Percentiles rank a stretch among this genome's conserved stretches.
Evolutionary conservation across 2,797 vertebrate species (phyloP).

Genomic region (Toxotes lorentzi): DNA sequence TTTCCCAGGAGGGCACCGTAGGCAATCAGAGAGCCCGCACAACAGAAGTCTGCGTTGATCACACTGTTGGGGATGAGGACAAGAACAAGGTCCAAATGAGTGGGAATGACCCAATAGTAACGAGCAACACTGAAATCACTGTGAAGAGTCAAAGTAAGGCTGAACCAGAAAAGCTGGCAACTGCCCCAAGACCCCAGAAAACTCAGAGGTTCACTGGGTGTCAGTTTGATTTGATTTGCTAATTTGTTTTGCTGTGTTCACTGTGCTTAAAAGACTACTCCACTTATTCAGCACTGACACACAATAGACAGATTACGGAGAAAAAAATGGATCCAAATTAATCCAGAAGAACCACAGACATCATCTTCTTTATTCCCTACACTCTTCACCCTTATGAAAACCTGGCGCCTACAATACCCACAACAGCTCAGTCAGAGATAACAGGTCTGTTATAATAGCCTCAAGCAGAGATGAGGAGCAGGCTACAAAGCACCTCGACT

Average conservation of each 20-base stretch:
- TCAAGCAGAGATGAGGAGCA: background rate
- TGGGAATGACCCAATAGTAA: background rate
- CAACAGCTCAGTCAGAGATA: too few species aligned
- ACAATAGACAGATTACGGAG: background rate
- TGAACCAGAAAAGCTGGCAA: background rate
- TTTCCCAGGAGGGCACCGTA: slow-evolving; percentile 95
- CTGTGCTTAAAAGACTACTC: background rate
- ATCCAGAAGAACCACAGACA: too few species aligned
- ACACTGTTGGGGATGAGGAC: slow-evolving; percentile 81
- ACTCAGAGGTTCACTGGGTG: background rate
- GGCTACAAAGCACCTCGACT: background rate
- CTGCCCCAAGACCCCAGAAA: background rate
- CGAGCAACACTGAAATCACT: background rate
- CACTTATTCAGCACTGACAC: background rate
- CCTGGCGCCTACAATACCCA: background rate
- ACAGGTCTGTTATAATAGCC: background rate
- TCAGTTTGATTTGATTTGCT: background rate
- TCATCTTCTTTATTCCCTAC: background rate
- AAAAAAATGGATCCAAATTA: background rate
- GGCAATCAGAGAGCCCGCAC: slow-evolving; percentile 92
- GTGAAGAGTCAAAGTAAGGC: background rate
- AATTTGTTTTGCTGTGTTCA: background rate
- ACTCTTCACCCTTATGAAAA: background rate
- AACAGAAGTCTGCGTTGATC: slow-evolving; percentile 97
- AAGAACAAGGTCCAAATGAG: background rate